A percentile compares a stretch with the other conserved stretches of the same genome.
Conservation (phyloP, 2,888 invertebrate genomes). For the Leptopilina myrica region DNA sequence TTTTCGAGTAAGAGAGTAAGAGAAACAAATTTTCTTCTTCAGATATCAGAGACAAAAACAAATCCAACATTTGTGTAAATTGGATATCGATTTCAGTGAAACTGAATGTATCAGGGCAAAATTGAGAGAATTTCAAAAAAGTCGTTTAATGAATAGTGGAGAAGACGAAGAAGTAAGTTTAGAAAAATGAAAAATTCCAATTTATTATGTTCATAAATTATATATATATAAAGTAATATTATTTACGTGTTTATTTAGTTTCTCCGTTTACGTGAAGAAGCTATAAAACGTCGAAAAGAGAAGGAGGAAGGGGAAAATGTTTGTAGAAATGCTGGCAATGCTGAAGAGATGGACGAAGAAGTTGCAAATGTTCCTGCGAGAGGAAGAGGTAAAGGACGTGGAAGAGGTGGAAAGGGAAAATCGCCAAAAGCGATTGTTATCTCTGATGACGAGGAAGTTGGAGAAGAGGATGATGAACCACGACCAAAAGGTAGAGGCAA, state of each 20-base stretch:
- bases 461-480: background rate
- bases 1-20: too few relatives aligned
- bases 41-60: slow-evolving; percentile 79
- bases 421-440: background rate
- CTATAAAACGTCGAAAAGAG: background rate
- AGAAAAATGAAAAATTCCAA: background rate
- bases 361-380: slow-evolving; percentile 19
- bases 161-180: slow-evolving; percentile 44
- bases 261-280: slow-evolving; percentile 15
- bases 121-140: slow-evolving; percentile 76
- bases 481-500: background rate
- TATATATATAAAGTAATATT: too few relatives aligned
- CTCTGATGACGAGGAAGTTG: background rate
- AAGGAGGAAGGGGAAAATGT: background rate
- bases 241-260: slow-evolving; percentile 18
- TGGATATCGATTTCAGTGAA: slow-evolving; percentile 76
- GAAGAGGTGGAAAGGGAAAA: slow-evolving; percentile 46
- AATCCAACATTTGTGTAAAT: slow-evolving; percentile 77
- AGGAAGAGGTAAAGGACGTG: slow-evolving; percentile 47
- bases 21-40: slow-evolving; percentile 50
- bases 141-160: slow-evolving; percentile 65
- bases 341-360: slow-evolving; percentile 38
- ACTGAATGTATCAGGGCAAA: slow-evolving; percentile 74
- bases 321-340: slow-evolving; percentile 15
- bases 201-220: too few relatives aligned